Evolutionary conservation across 2,797 vertebrate species (phyloP).

Genomic region (Crocidura indochinensis): DNA sequence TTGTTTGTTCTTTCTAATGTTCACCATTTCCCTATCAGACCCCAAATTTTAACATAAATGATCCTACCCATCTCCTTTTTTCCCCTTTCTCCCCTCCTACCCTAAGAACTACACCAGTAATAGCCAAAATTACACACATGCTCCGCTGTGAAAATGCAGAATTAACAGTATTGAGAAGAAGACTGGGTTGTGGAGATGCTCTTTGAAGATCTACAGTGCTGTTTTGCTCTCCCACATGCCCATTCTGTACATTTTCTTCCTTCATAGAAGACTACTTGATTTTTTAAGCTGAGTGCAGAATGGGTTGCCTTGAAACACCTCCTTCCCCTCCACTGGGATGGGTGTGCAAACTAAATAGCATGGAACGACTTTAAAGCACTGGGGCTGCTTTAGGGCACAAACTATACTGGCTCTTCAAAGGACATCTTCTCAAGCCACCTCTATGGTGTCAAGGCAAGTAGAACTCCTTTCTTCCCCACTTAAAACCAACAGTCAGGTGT

Average conservation of each 20-base stretch:
- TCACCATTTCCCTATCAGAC: constrained; percentile 63
- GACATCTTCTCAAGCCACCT: constrained; percentile 89
- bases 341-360: constrained; percentile 82
- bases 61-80: constrained; percentile 75
- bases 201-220: constrained; percentile 88
- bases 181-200: constrained; percentile 88
- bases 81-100: constrained; percentile 71
- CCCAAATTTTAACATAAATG: constrained; percentile 76
- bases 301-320: constrained; percentile 70
- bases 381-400: constrained; percentile 86
- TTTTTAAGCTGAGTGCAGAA: constrained; percentile 76
- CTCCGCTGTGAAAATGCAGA: constrained; percentile 89
- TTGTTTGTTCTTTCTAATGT: constrained; percentile 67
- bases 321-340: constrained; percentile 77
- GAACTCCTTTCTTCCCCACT: constrained; percentile 82
- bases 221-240: constrained; percentile 83
- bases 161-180: constrained; percentile 89
- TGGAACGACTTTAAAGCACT: constrained; percentile 83
- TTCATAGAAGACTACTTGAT: constrained; percentile 85
- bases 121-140: constrained; percentile 89
- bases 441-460: constrained; percentile 82
- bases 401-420: constrained; percentile 89
- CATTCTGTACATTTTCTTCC: constrained; percentile 78
- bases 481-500: constrained; percentile 87
- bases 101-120: constrained; percentile 87